Base-by-base conservation (phyloP, 2,888 invertebrate genomes). In the Dichetophora obliterata region DNA sequence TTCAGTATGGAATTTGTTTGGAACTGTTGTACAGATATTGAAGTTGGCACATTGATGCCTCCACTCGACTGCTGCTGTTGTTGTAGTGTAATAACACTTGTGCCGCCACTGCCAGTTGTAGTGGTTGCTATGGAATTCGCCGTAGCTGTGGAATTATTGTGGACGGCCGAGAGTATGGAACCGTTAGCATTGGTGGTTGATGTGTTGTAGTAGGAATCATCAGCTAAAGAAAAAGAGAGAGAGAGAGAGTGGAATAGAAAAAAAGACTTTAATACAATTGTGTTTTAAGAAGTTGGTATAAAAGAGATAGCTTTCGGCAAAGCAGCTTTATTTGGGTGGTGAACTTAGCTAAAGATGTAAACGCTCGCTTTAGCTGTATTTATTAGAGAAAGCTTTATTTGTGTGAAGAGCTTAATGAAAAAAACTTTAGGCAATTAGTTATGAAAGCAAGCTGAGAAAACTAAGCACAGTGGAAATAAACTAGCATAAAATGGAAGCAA, bases 11-110 rank as follows among this genome's bases (percentile, higher is more conserved):
- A 83, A 83, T 84, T 85, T 75, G 84, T 83, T 84, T 86, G 88
- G 78, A 89, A 87, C 83, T 89, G 88, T 82, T 89, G 90, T 83
- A 87, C 87, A 81, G 89, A 89, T 83, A 89, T 88, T 75, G 89
- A 89, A 81, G 85, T 87, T 82, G 88, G 86, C 81, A 89, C 86
- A 77, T 82, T 84, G 37, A 65, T 59, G 27, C 66, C 61, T 48
- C 57, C 66, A 19, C 69, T 63, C 22, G 81, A 81, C 65, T 82
- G 82, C 43, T 82, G 83, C 11, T 82, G 82, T 74, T 82, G 82
- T 74, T 81, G 86, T 75, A 85, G 85, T 76, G 80, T 76, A 77
- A 85, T 81, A 68, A 85, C 59, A 43, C 81, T 81, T 78, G 84
- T 84, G 78, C 85, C 85, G 69, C 83, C 86, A 71, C 84, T 86